Percentiles rank a stretch among this genome's conserved stretches.
Conservation (phyloP, 2,888 invertebrate species). For the Cheilosia vulpina region DNA sequence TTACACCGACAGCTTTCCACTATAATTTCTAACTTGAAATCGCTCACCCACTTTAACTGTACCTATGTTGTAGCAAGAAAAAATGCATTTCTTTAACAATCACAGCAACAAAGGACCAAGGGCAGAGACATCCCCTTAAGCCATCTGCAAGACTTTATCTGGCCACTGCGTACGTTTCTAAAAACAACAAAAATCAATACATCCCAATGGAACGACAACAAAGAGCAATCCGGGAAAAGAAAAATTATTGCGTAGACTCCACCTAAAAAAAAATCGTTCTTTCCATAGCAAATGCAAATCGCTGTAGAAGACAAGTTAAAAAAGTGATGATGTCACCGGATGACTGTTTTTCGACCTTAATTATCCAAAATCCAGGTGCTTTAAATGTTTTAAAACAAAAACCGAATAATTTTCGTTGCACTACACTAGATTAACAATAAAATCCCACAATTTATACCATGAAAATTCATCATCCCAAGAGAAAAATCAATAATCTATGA, state of each 20-base stretch:
- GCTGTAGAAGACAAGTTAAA: conserved; percentile 64
- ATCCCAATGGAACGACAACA: conserved; percentile 39
- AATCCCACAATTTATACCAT: conserved; percentile 18
- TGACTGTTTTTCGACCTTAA: conserved; percentile 39
- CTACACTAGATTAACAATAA: not conserved
- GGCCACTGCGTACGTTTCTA: not conserved
- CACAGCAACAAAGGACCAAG: not conserved
- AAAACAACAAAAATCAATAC: conserved; percentile 55
- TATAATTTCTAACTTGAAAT: not conserved
- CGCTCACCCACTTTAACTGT: too few relatives aligned
- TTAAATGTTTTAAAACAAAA: not conserved
- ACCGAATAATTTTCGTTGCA: not conserved
- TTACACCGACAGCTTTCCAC: too few relatives aligned
- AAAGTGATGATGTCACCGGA: conserved; percentile 78
- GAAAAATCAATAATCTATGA: conserved; percentile 66
- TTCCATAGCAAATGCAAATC: conserved; percentile 53
- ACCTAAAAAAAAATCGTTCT: conserved; percentile 43
- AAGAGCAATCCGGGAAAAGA: conserved; percentile 38
- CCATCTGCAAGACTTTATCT: not conserved
- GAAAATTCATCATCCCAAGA: conserved; percentile 44
- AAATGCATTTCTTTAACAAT: not conserved
- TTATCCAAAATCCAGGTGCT: not conserved
- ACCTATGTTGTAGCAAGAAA: not conserved
- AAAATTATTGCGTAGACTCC: conserved; percentile 25
- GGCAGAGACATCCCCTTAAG: conserved; percentile 1